Evolutionary conservation across 2,113 vertebrate genomes (phyloP).

Genomic region (Tamias sibiricus): DNA sequence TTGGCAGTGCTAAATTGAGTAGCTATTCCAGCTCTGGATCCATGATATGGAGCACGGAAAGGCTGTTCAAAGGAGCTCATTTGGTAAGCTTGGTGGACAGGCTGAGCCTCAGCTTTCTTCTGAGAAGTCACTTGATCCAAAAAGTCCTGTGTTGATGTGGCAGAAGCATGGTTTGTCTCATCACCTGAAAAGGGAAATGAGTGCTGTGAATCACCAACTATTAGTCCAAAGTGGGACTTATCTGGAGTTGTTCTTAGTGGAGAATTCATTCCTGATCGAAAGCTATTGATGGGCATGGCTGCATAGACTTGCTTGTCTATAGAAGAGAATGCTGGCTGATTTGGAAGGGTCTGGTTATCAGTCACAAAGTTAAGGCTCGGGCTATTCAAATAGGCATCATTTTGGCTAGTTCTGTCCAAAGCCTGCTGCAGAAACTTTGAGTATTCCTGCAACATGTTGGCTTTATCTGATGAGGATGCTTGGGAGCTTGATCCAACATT

Average conservation of each 20-base stretch:
- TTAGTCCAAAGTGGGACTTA: conserved; percentile 97
- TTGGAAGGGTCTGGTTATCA: conserved; percentile 94
- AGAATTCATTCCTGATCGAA: conserved; percentile 96
- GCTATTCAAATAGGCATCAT: conserved; percentile 99
- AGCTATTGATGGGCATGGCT: conserved; percentile 93
- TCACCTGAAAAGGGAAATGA: conserved; percentile 98
- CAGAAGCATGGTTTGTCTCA: conserved; percentile 94
- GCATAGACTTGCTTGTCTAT: conserved; percentile 96
- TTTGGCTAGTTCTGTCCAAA: conserved; percentile 99
- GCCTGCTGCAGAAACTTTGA: conserved; percentile 99
- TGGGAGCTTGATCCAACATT: conserved; percentile 91
- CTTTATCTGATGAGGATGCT: conserved; percentile 95
- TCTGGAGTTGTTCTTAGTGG: conserved; percentile 96
- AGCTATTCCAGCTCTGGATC: conserved; percentile 92
- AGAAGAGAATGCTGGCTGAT: conserved; percentile 95
- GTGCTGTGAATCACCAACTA: conserved; percentile 97
- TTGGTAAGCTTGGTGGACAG: conserved; percentile 96
- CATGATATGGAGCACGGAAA: conserved; percentile 96
- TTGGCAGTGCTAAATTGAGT: conserved; percentile 97
- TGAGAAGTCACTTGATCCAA: conserved; percentile 97
- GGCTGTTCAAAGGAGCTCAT: conserved; percentile 98
- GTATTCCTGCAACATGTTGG: conserved; percentile 98
- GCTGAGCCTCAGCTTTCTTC: conserved; percentile 97
- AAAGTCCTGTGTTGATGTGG: conserved; percentile 97
- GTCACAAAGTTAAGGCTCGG: conserved; percentile 97